Evolutionary conservation across 2,888 invertebrate genomes (phyloP), one percentile per base, ranked within the genome.

Genomic region (Eupithecia subfuscata): DNA sequence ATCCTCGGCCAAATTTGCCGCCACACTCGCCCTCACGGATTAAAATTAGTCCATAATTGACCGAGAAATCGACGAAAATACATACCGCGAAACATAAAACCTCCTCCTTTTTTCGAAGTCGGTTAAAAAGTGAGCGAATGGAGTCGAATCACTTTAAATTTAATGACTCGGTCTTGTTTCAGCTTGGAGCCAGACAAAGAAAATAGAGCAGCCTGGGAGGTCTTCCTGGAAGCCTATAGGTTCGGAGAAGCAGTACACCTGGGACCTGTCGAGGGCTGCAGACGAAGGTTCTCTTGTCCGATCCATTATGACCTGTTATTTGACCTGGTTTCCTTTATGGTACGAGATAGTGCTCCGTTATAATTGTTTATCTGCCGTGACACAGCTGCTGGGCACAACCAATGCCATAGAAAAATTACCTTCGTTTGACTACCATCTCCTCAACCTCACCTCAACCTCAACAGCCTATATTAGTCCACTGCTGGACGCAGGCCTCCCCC

Each of bases 161-260:
- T 60, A 60, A 60, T 60, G n/a, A 60, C 12, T 11, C 25, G 25
- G 14, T 16, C 22, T 45, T 43, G 43, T 89, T 90, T 34, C 88
- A 92, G 92, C 25, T 82, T 91, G 64, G 85, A 90, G 34, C 89
- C 92, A 3, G 82, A 77, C 25, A 82, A 83, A 56, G 89, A 88
- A 81, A 89, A 92, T 65, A 82, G 75, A 67, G 43, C 82, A 22
- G 86, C 92, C 1, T 85, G 88, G 70, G 83, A 86, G 69, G 83
- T 85, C 30, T 91, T 91, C 78, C 81, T 85, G 65, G 83, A 85
- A 79, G 91, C 92, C 0, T 91, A 89, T 71, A 68, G 40, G 68
- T 68, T 43, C 16, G 43, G 68, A 67, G 65, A 34, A 67, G 65
- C 75, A 40, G 71, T 77, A 9, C 71, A 76, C 30, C 79, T 75